Conservation (phyloP, 1,140 invertebrate species). For the Solenopsis invicta region DNA sequence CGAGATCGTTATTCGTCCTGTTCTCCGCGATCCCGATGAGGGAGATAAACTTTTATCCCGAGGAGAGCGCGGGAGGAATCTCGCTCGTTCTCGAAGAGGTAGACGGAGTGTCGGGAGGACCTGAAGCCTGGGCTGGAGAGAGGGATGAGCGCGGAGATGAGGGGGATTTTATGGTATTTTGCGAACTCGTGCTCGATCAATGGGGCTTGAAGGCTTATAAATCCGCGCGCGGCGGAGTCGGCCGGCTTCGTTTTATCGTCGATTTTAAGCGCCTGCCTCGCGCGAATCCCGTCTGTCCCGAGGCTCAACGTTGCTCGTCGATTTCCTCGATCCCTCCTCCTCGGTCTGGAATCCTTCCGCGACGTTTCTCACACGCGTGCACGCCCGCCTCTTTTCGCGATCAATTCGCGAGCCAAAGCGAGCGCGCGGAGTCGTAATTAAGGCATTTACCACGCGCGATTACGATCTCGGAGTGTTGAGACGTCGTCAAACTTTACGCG, state of each 20-base stretch:
- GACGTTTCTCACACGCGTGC: not conserved
- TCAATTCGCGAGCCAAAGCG: not conserved
- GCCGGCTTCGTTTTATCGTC: conserved; percentile 59
- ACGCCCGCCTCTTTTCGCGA: not conserved
- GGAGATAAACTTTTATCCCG: conserved; percentile 53
- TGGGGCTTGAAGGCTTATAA: conserved; percentile 66
- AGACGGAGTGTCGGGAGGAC: conserved; percentile 8
- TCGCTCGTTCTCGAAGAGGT: conserved; percentile 1
- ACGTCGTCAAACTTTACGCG: conserved; percentile 37
- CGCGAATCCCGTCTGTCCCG: conserved; percentile 22
- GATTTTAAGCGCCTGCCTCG: conserved; percentile 47
- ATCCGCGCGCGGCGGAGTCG: conserved; percentile 46
- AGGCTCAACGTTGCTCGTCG: conserved; percentile 20
- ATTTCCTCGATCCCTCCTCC: conserved; percentile 6
- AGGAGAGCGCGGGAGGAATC: not conserved
- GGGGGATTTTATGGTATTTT: conserved; percentile 58
- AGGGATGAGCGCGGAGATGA: not conserved
- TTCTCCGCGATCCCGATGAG: conserved; percentile 26
- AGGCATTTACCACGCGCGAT: conserved; percentile 15
- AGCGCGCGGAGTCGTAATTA: conserved; percentile 28
- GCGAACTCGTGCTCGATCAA: conserved; percentile 60
- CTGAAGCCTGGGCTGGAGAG: not conserved
- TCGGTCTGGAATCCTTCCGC: not conserved
- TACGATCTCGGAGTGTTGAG: not conserved
- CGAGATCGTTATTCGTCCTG: conserved; percentile 17